phyloP scores from a whole-genome alignment of 2,113 vertebrate genomes.

The Cryptotis parvus region DNA sequence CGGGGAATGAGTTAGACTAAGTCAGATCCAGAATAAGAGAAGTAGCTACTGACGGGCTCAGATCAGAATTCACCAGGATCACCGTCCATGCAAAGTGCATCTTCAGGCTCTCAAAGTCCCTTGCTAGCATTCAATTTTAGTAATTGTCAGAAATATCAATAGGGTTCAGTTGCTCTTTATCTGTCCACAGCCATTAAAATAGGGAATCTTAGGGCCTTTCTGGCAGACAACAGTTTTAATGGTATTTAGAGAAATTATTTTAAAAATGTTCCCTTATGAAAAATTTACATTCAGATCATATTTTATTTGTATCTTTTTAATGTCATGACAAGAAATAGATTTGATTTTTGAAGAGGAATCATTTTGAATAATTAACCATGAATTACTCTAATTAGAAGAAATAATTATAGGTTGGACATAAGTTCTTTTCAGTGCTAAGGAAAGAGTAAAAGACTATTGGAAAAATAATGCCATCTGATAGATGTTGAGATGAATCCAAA shows the following conservation, averaged over 20 bases:
- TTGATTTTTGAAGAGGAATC: constrained; percentile 87
- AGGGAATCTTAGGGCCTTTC: constrained; percentile 54
- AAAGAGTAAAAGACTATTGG: constrained; percentile 83
- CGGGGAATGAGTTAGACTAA: background rate
- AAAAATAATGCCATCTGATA: constrained; percentile 86
- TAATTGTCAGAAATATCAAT: constrained; percentile 55
- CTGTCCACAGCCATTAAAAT: constrained; percentile 57
- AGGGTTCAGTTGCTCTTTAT: constrained; percentile 32
- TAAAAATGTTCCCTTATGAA: constrained; percentile 71
- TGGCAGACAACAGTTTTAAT: constrained; percentile 72
- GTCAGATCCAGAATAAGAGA: background rate
- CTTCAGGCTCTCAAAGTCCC: background rate
- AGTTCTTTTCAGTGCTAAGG: constrained; percentile 83
- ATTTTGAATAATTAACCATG: constrained; percentile 92
- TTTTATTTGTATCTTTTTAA: constrained; percentile 85
- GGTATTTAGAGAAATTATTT: constrained; percentile 78
- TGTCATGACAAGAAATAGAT: constrained; percentile 87
- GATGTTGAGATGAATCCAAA: constrained; percentile 85
- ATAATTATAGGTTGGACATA: constrained; percentile 92
- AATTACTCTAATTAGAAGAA: constrained; percentile 93
- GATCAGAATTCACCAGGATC: background rate
- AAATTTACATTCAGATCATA: constrained; percentile 84
- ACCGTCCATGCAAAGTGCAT: background rate
- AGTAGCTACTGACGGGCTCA: background rate
- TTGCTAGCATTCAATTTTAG: background rate